phyloP scores from a whole-genome alignment of 2,113 vertebrate genomes.

The Bathybates hornii region DNA sequence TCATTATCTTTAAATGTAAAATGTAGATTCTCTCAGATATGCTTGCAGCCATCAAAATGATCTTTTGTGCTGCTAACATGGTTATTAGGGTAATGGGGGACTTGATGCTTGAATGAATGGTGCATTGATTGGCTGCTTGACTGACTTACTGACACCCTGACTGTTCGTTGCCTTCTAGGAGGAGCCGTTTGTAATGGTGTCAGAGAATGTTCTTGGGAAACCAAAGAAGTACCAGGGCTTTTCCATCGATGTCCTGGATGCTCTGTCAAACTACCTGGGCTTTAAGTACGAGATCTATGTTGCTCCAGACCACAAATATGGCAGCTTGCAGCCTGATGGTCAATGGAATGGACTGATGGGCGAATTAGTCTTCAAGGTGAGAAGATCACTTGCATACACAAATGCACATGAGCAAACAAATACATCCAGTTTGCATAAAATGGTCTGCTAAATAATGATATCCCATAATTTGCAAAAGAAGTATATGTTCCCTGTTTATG shows the following conservation, averaged over 20 bases:
- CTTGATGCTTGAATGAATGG: constrained; percentile 26
- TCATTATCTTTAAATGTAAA: neutral
- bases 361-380: constrained; percentile 95
- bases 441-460: neutral
- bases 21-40: neutral
- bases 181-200: constrained; percentile 99
- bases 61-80: neutral
- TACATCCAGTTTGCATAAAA: neutral
- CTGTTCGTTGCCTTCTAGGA: constrained; percentile 75
- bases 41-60: neutral
- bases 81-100: constrained; percentile 15
- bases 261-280: constrained; percentile 91
- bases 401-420: neutral
- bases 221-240: constrained; percentile 98
- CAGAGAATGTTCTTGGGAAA: constrained; percentile 96
- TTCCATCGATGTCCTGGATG: constrained; percentile 94
- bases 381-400: neutral
- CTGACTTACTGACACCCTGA: neutral
- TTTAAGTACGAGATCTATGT: constrained; percentile 98
- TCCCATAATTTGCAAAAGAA: neutral
- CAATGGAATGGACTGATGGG: constrained; percentile 96
- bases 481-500: neutral
- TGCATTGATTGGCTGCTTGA: constrained; percentile 7
- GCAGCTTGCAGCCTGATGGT: constrained; percentile 88
- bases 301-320: constrained; percentile 94